Evolutionary conservation across 92 coral and sea anemone genomes (phyloP), one percentile per base, ranked within the genome.

Genomic region (Galaxea fascicularis): DNA sequence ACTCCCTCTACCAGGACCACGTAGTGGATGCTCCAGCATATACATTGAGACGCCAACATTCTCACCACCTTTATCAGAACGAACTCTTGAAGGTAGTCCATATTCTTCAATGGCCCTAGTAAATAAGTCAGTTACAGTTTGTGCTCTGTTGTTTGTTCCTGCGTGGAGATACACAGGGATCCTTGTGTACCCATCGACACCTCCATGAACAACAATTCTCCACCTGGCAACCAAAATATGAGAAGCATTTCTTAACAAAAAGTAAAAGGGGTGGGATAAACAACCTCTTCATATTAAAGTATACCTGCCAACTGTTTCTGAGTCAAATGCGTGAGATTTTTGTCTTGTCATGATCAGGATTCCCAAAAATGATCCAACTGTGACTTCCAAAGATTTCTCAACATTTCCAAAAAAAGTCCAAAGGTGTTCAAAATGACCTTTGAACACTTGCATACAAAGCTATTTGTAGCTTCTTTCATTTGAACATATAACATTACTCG

Each of bases 151-250:
- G 69, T 88, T 88, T 13, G 72, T 71, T 4, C 81, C 46, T 22
- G 82, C 74, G 10, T 56, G 52, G 7, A 87, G 4, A 35, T 30
- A 67, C 49, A 88, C 26, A 14, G 49, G 49, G 49, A 82, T 69
- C 44, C 91, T 49, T 12, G 91, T 73, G 51, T 30, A 82, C 0
- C 83, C 87, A 68, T 82, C 87, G 35, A 82, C 62, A 8, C 88
- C 88, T 20, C 92, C 92, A 88, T 88, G 92, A 17, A 88, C 47
- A 7, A 76, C 88, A 58, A 88, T 57, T 27, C 80, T 68, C 88
- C 85, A 88, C 69, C 92, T 88, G 69, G 60, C 76, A 53, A 35
- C 21, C 21, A 17, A 68, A 31, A 35, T 0, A 68, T 14, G 49
- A 67, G 73, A 30, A 68, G 73, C 21, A 30, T 68, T 65, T 65